Conservation (phyloP, 2,113 vertebrate species). For the Notothenia rossii region DNA sequence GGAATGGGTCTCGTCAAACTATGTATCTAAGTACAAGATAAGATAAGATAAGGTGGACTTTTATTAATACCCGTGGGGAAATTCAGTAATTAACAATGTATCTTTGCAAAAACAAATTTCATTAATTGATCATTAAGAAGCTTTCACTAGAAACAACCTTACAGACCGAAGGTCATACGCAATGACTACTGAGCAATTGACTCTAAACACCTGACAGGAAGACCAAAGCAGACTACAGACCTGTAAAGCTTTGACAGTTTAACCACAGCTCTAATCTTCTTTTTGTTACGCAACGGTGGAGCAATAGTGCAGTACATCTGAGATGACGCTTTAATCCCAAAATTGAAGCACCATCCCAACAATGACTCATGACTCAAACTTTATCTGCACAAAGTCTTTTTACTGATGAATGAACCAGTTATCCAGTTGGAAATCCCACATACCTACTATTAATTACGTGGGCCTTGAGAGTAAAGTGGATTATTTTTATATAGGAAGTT, state of each 20-base stretch:
- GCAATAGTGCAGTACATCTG: constrained; percentile 40
- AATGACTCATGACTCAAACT: not conserved
- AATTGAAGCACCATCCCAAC: constrained; percentile 4
- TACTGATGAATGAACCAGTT: not conserved
- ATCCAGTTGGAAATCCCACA: not conserved
- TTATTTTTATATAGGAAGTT: not conserved
- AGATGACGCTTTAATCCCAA: constrained; percentile 46
- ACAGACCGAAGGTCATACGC: not conserved
- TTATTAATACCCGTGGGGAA: no score
- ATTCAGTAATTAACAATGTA: not conserved
- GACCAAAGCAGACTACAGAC: not conserved
- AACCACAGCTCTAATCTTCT: constrained; percentile 64
- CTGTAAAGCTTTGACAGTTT: constrained; percentile 22
- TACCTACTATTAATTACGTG: not conserved
- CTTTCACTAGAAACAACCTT: not conserved
- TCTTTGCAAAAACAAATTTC: not conserved
- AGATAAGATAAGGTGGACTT: no score
- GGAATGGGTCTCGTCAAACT: not conserved
- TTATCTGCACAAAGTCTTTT: not conserved
- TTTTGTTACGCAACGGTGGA: constrained; percentile 55
- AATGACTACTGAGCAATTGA: not conserved
- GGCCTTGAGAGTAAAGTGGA: not conserved
- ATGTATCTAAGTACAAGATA: not conserved
- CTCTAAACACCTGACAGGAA: not conserved
- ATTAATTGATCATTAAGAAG: not conserved